Percentiles rank a stretch among this genome's conserved stretches.
phyloP scores from a whole-genome alignment of 2,888 invertebrate species.

The Epirrhoe tristata region DNA sequence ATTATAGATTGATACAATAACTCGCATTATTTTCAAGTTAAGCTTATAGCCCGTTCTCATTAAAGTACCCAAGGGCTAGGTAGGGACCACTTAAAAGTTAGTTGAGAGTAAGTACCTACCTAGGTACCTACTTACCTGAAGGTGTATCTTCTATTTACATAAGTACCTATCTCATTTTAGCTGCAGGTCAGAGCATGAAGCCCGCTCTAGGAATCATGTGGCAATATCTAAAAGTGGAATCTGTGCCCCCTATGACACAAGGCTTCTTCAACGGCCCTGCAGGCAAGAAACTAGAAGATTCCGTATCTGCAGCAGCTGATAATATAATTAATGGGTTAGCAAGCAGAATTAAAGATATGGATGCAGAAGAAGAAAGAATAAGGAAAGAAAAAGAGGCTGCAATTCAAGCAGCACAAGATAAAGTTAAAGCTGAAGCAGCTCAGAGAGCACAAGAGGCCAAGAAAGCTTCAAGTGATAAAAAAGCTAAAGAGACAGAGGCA shows the following conservation, averaged over 20 bases:
- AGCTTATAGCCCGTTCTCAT: background rate
- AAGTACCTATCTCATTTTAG: constrained; percentile 58
- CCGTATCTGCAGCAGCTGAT: constrained; percentile 48
- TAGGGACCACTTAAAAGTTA: background rate
- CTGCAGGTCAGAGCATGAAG: constrained; percentile 52
- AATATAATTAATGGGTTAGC: constrained; percentile 52
- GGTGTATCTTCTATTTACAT: background rate
- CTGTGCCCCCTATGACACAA: constrained; percentile 67
- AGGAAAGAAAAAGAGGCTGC: constrained; percentile 55
- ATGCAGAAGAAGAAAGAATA: constrained; percentile 52
- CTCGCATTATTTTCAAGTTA: background rate
- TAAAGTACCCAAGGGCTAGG: too few relatives aligned
- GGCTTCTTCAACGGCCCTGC: constrained; percentile 58
- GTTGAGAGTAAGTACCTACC: background rate
- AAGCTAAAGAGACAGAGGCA: constrained; percentile 45
- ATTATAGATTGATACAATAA: background rate
- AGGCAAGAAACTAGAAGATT: constrained; percentile 61
- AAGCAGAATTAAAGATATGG: constrained; percentile 56
- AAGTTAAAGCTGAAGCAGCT: constrained; percentile 55
- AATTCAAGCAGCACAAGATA: constrained; percentile 56
- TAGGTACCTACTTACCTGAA: background rate
- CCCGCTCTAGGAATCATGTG: constrained; percentile 58
- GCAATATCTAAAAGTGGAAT: constrained; percentile 75
- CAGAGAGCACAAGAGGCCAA: constrained; percentile 50
- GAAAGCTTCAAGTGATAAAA: constrained; percentile 41